A percentile compares a stretch with the other conserved stretches of the same genome.
phyloP scores from a whole-genome alignment of 2,888 invertebrate species.

The Phengaris arion region DNA sequence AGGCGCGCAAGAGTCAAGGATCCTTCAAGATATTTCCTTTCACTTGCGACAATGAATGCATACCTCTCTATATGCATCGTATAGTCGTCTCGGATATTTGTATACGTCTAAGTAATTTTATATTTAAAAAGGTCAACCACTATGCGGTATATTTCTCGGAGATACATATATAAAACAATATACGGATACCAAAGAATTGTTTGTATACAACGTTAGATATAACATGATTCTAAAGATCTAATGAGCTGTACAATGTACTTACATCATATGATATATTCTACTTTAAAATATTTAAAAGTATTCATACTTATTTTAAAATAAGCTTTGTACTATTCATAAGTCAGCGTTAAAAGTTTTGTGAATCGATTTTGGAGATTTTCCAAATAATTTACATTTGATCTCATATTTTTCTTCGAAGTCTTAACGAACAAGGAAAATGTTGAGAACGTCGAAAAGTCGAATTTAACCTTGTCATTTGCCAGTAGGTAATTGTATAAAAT shows the following conservation, averaged over 20 bases:
- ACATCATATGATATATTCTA: no score
- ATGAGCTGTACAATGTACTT: neutral
- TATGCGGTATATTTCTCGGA: constrained; percentile 33
- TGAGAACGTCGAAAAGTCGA: constrained; percentile 34
- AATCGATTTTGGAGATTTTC: neutral
- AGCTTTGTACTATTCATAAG: no score
- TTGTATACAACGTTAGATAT: neutral
- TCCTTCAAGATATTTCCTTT: constrained; percentile 78
- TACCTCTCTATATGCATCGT: constrained; percentile 43
- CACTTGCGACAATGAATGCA: constrained; percentile 73
- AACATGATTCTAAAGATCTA: neutral
- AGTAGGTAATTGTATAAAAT: constrained; percentile 17
- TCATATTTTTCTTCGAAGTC: constrained; percentile 21
- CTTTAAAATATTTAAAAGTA: no score
- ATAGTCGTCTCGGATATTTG: constrained; percentile 39
- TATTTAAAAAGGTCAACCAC: constrained; percentile 42
- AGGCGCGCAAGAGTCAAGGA: constrained; percentile 75
- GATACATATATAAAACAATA: neutral
- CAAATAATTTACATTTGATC: neutral
- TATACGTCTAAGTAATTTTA: constrained; percentile 39
- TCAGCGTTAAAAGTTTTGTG: no score
- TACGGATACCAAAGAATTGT: neutral
- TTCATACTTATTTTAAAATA: no score
- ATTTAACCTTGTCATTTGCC: constrained; percentile 40
- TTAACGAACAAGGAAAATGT: constrained; percentile 26